phyloP scores from a whole-genome alignment of 2,797 vertebrate species.

The Manis pentadactyla region DNA sequence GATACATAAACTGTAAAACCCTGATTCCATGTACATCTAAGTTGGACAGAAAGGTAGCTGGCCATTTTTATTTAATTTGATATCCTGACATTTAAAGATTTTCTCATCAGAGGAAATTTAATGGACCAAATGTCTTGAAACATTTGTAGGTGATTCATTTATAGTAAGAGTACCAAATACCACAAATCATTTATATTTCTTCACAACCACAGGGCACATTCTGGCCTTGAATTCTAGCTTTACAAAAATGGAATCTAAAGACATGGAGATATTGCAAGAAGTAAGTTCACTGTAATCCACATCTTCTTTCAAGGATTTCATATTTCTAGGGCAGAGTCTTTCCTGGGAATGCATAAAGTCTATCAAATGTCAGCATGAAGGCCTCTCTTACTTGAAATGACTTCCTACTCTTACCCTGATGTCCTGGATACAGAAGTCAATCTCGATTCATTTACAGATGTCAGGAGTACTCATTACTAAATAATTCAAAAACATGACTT shows the following conservation, averaged over 20 bases:
- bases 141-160: not conserved
- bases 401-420: not conserved
- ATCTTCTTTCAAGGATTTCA: not conserved
- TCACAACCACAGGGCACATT: not conserved
- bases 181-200: not conserved
- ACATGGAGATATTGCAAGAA: not conserved
- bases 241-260: not conserved
- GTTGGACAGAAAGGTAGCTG: not conserved
- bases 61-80: constrained; percentile 20
- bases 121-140: not conserved
- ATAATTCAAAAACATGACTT: not conserved
- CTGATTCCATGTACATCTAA: not conserved
- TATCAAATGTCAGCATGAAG: not conserved
- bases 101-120: constrained; percentile 41
- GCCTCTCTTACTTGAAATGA: constrained; percentile 8
- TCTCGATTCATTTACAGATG: not conserved
- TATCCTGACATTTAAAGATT: constrained; percentile 42
- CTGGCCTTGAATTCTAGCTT: not conserved
- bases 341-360: not conserved
- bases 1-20: constrained; percentile 31
- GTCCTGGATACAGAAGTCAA: not conserved
- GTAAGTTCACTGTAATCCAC: not conserved
- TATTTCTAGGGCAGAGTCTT: not conserved
- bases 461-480: not conserved
- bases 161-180: not conserved